Evolutionary conservation across 37 sponge, comb jelly and placozoan species (phyloP), one percentile per base, ranked within the genome.

Genomic region (Theonella swinhoei): DNA sequence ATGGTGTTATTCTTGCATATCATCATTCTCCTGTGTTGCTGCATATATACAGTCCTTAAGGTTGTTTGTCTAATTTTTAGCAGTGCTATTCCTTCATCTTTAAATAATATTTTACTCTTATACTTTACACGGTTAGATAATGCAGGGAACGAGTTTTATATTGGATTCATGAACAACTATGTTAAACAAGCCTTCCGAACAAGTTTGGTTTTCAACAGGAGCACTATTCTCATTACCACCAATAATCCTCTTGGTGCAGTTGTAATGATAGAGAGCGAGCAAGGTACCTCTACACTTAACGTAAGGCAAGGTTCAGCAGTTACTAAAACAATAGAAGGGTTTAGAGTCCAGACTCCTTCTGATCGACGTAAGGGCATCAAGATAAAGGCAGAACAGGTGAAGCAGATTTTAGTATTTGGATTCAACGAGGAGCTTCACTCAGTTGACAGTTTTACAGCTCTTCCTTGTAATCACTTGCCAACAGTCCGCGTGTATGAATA

Each of bases 151-250:
- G 68, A 67, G 31, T 79, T 79, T 31, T 39, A 42, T 11, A 28
- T 79, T 41, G 80, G 80, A 5, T 79, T 67, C 80, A 79, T 79
- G 68, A 31, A 67, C 31, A 79, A 79, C 68, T 79, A 67, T 40
- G 47, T 67, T 14, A 65, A 79, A 3, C 80, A 67, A 28, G 31
- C 17, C 4, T 42, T 29, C 17, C 42, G 25, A 7, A 25, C 19
- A 25, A 17, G 5, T 41, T 28, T 74, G 3, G 4, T 20, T 39
- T 26, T 79, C 42, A 79, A 79, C 42, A 25, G 37, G 23, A 79
- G 54, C 42, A 29, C 37, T 29, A 34, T 79, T 24, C 29, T 65
- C n/a, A 39, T 79, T 26, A 38, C 47, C 32, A 41, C 68, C 4
- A 68, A 65, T n/a, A 39, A 26, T 2, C 20, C 68, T 26, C 20